Evolutionary conservation across 1,140 invertebrate genomes (phyloP).

Genomic region (Hycleus phaleratus): DNA sequence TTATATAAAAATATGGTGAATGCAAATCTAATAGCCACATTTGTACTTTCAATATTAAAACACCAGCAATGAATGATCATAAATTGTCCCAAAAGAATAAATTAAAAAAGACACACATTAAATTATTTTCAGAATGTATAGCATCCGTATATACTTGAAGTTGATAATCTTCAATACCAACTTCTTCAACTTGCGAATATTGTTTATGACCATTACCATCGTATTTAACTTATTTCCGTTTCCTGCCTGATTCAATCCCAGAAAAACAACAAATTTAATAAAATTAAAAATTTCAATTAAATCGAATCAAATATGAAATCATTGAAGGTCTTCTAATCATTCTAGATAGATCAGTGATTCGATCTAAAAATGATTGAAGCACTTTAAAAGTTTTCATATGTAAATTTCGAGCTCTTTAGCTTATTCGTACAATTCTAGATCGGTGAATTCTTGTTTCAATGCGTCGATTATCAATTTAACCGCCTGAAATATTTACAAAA

Average conservation of each 20-base stretch:
- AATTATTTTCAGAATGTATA: slow-evolving; percentile 29
- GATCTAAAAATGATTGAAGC: slow-evolving; percentile 5
- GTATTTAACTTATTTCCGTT: slow-evolving; percentile 16
- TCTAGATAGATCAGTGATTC: not conserved
- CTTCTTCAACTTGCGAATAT: slow-evolving; percentile 23
- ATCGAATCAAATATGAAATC: slow-evolving; percentile 11
- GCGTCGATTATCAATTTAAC: slow-evolving; percentile 14
- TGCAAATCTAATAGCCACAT: slow-evolving; percentile 29
- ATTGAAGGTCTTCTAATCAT: slow-evolving; percentile 5
- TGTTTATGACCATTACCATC: slow-evolving; percentile 10
- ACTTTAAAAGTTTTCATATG: slow-evolving; percentile 17
- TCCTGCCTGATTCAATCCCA: slow-evolving; percentile 18
- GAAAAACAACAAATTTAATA: not conserved
- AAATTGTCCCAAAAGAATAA: slow-evolving; percentile 37
- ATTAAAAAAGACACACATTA: slow-evolving; percentile 23
- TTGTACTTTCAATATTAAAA: slow-evolving; percentile 30
- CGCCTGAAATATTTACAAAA: too few species aligned
- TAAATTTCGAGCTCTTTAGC: slow-evolving; percentile 10
- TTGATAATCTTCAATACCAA: slow-evolving; percentile 25
- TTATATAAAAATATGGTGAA: slow-evolving; percentile 29
- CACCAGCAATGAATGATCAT: slow-evolving; percentile 21
- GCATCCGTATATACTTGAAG: slow-evolving; percentile 20
- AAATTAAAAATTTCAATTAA: not conserved
- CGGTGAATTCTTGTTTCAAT: slow-evolving; percentile 14
- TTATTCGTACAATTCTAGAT: slow-evolving; percentile 13